A percentile compares a stretch with the other conserved stretches of the same genome.
These are phyloP conservation scores for Chelmon rostratus DNA, from an alignment of 2,797 vertebrate species.

Conservation along the genomic window DNA sequence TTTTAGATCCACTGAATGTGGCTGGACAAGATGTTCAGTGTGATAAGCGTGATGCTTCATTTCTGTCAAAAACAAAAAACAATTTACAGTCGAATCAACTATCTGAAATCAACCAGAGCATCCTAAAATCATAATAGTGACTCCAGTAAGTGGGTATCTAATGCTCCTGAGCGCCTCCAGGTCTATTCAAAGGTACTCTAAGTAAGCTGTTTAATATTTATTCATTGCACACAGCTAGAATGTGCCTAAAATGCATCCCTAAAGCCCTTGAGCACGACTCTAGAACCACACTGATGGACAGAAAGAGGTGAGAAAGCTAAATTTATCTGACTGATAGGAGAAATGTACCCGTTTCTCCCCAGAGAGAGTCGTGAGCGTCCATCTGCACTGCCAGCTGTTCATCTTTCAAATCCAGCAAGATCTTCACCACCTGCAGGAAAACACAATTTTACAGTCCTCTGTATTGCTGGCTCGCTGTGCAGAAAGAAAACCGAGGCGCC, in stretches of 20 bases:
- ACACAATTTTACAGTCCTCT: conserved; percentile 64
- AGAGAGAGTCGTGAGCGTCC: conserved; percentile 93
- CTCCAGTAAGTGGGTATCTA: background rate
- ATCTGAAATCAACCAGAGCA: conserved; percentile 46
- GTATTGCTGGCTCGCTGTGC: conserved; percentile 37
- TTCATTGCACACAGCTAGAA: conserved; percentile 35
- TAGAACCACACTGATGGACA: conserved; percentile 59
- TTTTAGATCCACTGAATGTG: conserved; percentile 58
- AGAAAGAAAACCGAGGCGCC: conserved; percentile 50
- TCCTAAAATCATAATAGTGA: conserved; percentile 29
- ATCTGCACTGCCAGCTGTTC: conserved; percentile 90
- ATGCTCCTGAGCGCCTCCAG: conserved; percentile 15
- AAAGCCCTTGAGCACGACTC: conserved; percentile 53
- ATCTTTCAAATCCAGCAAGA: conserved; percentile 89
- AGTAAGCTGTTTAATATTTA: conserved; percentile 17
- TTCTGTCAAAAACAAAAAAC: conserved; percentile 38
- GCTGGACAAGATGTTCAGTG: conserved; percentile 35
- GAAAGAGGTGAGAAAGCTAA: conserved; percentile 72
- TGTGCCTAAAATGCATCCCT: conserved; percentile 41
- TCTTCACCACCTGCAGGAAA: conserved; percentile 91
- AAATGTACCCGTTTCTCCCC: conserved; percentile 98
- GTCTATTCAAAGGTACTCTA: conserved; percentile 5
- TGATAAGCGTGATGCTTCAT: conserved; percentile 48
- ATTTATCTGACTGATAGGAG: conserved; percentile 73
- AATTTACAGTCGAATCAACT: conserved; percentile 35